Conservation (phyloP, 2,113 vertebrate genomes). For the Trematocara unimaculatum region DNA sequence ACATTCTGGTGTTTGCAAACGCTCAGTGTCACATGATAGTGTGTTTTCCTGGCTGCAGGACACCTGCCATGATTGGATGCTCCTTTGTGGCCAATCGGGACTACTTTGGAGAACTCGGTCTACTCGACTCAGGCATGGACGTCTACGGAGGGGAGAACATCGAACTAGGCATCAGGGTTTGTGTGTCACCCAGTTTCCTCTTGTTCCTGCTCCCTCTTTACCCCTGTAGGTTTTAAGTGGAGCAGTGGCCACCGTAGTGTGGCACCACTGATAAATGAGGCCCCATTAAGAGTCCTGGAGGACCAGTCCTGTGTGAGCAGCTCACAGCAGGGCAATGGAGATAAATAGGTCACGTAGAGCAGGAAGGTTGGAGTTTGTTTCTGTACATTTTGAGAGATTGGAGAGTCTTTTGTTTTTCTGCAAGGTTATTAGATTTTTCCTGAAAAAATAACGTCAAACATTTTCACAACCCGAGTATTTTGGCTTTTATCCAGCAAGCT, state of each 20-base stretch:
- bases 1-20: neutral
- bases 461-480: neutral
- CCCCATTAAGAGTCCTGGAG: conserved; percentile 45
- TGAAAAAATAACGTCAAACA: neutral
- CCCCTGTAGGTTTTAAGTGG: conserved; percentile 38
- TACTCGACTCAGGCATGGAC: conserved; percentile 96
- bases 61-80: conserved; percentile 96
- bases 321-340: neutral
- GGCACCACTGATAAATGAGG: conserved; percentile 55
- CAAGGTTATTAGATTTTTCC: neutral
- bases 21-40: neutral
- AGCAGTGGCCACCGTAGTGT: conserved; percentile 27
- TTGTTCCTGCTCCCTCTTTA: neutral
- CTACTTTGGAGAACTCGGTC: conserved; percentile 91
- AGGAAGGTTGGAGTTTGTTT: neutral
- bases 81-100: conserved; percentile 91
- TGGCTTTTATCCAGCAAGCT: neutral
- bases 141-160: conserved; percentile 98
- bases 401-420: neutral
- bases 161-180: conserved; percentile 95
- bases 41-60: conserved; percentile 66
- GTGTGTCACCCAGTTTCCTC: conserved; percentile 63
- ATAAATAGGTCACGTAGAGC: conserved; percentile 39
- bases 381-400: neutral
- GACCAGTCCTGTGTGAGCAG: conserved; percentile 17